These are phyloP conservation scores for Euschistus heros DNA, from an alignment of 1,140 invertebrate genomes.

Conservation along the genomic window DNA sequence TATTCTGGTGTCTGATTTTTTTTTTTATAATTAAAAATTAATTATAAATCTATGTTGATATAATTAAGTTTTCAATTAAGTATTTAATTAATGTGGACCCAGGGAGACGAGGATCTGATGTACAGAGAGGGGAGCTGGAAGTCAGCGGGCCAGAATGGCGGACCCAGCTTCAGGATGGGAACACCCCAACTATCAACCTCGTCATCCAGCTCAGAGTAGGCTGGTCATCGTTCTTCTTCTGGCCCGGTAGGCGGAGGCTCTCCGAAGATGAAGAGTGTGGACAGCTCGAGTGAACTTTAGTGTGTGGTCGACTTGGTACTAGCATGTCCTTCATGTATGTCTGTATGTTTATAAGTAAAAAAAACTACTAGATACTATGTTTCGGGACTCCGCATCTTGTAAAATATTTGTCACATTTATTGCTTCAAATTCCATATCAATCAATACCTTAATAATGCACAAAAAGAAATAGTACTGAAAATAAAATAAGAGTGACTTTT, in stretches of 20 bases:
- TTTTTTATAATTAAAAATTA: not conserved
- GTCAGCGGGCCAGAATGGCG: not conserved
- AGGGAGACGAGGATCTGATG: conserved; percentile 20
- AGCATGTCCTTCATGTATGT: too few relatives aligned
- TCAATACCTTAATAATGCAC: too few relatives aligned
- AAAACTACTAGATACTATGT: too few relatives aligned
- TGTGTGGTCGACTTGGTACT: too few relatives aligned
- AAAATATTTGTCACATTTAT: too few relatives aligned
- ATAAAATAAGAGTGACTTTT: too few relatives aligned
- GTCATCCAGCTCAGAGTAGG: not conserved
- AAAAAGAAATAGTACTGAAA: too few relatives aligned
- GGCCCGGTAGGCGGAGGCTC: not conserved
- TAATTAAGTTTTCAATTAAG: too few relatives aligned
- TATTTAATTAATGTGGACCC: too few relatives aligned
- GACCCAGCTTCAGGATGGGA: not conserved
- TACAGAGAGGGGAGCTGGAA: conserved; percentile 13
- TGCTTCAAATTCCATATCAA: too few relatives aligned
- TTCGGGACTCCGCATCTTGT: too few relatives aligned
- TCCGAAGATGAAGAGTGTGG: not conserved
- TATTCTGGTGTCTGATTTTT: not conserved
- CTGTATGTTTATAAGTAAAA: too few relatives aligned
- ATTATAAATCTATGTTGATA: not conserved
- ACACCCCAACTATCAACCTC: not conserved
- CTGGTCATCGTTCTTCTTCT: not conserved
- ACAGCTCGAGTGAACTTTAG: not conserved